Evolutionary conservation across 2,113 vertebrate species (phyloP).

Genomic region (Seriola rivoliana): DNA sequence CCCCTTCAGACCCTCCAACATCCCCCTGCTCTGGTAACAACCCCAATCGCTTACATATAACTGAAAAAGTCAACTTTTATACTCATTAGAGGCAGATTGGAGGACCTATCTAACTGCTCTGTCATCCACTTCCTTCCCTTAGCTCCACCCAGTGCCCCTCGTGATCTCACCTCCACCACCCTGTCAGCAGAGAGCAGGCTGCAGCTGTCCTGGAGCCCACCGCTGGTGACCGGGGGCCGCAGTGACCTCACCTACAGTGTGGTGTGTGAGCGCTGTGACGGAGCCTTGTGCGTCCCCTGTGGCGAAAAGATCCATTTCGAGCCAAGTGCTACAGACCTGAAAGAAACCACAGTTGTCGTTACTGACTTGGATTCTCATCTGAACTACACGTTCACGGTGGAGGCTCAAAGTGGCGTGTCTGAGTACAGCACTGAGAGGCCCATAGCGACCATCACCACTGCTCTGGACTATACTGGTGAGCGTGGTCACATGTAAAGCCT

Average conservation of each 20-base stretch:
- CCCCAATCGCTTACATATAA: neutral
- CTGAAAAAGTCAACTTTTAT: neutral
- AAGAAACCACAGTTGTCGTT: slow-evolving; percentile 78
- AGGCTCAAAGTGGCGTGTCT: slow-evolving; percentile 91
- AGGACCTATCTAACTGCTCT: slow-evolving; percentile 37
- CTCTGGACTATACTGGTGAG: slow-evolving; percentile 92
- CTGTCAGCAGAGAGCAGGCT: slow-evolving; percentile 86
- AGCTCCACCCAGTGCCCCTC: slow-evolving; percentile 91
- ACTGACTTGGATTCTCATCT: slow-evolving; percentile 92
- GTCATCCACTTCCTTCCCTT: slow-evolving; percentile 39
- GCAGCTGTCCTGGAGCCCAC: slow-evolving; percentile 90
- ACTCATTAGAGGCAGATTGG: neutral
- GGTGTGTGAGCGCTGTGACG: slow-evolving; percentile 89
- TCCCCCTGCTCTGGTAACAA: slow-evolving; percentile 90
- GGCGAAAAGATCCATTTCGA: slow-evolving; percentile 88
- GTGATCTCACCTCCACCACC: slow-evolving; percentile 81
- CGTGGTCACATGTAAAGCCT: neutral
- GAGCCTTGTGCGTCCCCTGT: slow-evolving; percentile 85
- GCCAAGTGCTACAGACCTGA: slow-evolving; percentile 65
- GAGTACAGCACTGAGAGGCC: slow-evolving; percentile 80
- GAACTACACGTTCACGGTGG: slow-evolving; percentile 94
- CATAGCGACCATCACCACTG: slow-evolving; percentile 82
- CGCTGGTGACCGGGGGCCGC: slow-evolving; percentile 87
- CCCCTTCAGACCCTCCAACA: slow-evolving; percentile 77
- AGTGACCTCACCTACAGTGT: slow-evolving; percentile 89